phyloP scores from a whole-genome alignment of 2,797 vertebrate genomes.

The Lithobates pipiens region DNA sequence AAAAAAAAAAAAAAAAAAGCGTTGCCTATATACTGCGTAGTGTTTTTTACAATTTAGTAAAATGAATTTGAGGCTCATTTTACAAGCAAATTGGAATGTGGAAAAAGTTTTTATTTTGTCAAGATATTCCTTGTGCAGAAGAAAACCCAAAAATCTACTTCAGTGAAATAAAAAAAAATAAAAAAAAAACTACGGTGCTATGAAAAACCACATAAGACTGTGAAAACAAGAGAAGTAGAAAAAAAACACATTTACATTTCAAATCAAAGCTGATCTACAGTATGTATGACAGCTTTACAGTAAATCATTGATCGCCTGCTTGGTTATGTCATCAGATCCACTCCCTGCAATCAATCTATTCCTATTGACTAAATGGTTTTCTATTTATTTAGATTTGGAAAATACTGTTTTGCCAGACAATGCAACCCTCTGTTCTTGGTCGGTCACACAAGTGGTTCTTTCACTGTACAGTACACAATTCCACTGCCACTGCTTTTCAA shows the following conservation, averaged over 20 bases:
- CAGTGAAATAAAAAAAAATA: too few species aligned
- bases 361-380: conserved; percentile 19
- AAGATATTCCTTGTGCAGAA: too few species aligned
- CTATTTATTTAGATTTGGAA: conserved; percentile 35
- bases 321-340: conserved; percentile 34
- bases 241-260: neutral
- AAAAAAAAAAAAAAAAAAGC: too few species aligned
- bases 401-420: conserved; percentile 42
- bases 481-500: neutral
- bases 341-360: conserved; percentile 6
- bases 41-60: too few species aligned
- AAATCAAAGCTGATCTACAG: neutral
- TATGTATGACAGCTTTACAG: neutral
- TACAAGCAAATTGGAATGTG: too few species aligned
- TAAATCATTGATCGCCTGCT: conserved; percentile 14
- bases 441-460: conserved; percentile 27
- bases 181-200: too few species aligned
- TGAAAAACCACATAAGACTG: too few species aligned
- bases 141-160: too few species aligned
- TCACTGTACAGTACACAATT: neutral
- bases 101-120: too few species aligned
- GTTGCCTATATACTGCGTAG: too few species aligned
- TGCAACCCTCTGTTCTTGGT: conserved; percentile 18
- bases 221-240: too few species aligned
- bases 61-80: too few species aligned